Evolutionary conservation across 2,888 invertebrate species (phyloP).

Genomic region (Luperina nickerlii): DNA sequence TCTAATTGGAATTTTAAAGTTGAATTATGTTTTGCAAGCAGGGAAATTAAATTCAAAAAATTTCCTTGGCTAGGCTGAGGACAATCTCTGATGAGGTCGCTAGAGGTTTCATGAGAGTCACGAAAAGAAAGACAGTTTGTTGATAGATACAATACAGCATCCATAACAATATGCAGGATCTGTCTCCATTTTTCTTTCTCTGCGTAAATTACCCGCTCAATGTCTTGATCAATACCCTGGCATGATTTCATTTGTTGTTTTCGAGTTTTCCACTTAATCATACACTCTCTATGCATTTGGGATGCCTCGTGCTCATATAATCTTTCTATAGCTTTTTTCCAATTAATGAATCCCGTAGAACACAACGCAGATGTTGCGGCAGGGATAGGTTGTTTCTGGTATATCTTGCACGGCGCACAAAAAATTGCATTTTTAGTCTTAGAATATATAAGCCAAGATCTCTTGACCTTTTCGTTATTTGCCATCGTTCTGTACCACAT

Average conservation of each 20-base stretch:
- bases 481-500: slow-evolving; percentile 54
- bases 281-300: slow-evolving; percentile 53
- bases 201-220: slow-evolving; percentile 53
- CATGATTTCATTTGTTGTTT: slow-evolving; percentile 61
- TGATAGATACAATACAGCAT: slow-evolving; percentile 64
- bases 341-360: slow-evolving; percentile 56
- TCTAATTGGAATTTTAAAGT: slow-evolving; percentile 18
- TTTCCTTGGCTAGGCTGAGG: not conserved
- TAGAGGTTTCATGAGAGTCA: not conserved
- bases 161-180: slow-evolving; percentile 63
- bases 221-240: slow-evolving; percentile 60
- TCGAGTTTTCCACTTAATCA: slow-evolving; percentile 60
- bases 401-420: slow-evolving; percentile 59
- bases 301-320: slow-evolving; percentile 56
- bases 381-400: slow-evolving; percentile 37
- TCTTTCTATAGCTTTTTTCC: slow-evolving; percentile 59
- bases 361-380: not conserved
- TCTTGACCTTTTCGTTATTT: slow-evolving; percentile 62
- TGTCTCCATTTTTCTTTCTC: slow-evolving; percentile 65
- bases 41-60: slow-evolving; percentile 57
- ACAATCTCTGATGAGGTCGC: not conserved
- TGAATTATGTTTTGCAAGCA: slow-evolving; percentile 65
- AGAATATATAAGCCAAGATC: slow-evolving; percentile 62
- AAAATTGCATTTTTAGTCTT: slow-evolving; percentile 61
- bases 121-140: slow-evolving; percentile 51